Evolutionary conservation across 2,888 invertebrate genomes (phyloP), one percentile per base, ranked within the genome.

Genomic region (Mongoloraphidia duomilia): DNA sequence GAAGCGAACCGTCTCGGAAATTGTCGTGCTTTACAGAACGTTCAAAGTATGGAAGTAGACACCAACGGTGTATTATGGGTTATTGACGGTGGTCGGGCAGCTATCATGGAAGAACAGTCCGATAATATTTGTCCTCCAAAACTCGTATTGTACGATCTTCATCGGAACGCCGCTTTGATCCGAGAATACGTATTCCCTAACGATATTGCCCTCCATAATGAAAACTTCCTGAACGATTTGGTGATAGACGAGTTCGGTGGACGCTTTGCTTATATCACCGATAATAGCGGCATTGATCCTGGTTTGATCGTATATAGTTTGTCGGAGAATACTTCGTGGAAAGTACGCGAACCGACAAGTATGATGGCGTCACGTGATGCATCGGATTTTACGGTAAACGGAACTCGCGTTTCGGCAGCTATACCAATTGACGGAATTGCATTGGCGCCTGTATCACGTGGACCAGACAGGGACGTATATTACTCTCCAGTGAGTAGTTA

Each of bases 21-120:
- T 59, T 85, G 85, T 64, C 64, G 68, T 12, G 76, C 80, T 1
- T 68, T 87, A 51, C 85, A 86, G 62, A 82, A 80, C 59, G 83
- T 85, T 26, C 84, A 84, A 63, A 80, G 80, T 56, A 69, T 85
- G 55, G 84, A 85, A 61, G 77, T 85, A 43, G 84, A 86, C 63
- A 73, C 73, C 1, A 73, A 73, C 52, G 83, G 84, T 4, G 66
- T 79, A 10, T 75, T 85, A 73, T 82, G 80, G 75, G 74, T 77
- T 35, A 71, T 82, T 44, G 84, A 84, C 55, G 78, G 79, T 45
- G 85, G 85, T 0, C 71, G 80, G 50, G 72, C 78, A 1, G 74
- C 75, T 9, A 81, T 80, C 2, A 67, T 82, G 53, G 73, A 75
- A 50, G 56, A 54, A 51, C 58, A 53, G n/a, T 74, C 75, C 1